Evolutionary conservation across 2,797 vertebrate genomes (phyloP), one percentile per base, ranked within the genome.

Genomic region (Phoxinus dragarum): DNA sequence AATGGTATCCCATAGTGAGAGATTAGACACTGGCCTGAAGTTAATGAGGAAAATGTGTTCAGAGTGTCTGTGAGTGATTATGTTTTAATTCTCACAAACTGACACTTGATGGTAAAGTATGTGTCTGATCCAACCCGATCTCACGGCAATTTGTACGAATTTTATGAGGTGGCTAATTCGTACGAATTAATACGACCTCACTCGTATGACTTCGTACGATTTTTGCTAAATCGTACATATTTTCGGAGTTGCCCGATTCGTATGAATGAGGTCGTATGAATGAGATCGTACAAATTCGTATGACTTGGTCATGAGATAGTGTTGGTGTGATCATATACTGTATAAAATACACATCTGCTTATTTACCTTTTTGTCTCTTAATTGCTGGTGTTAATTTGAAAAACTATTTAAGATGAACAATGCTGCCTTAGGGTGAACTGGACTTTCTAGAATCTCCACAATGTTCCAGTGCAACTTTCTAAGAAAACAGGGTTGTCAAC

Each of bases 21-120:
- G 61, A 78, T 69, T 49, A 49, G 16, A 54, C 17, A 76, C 56
- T 71, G 74, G 5, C 14, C 19, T 82, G 6, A 67, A 0, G 21
- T 47, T 88, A 87, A 84, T 82, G 36, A 87, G 61, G 80, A 75
- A 27, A 71, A 66, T 87, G 77, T 44, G 38, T 12, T 42, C 9
- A 27, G 52, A 44, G 21, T 84, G 21, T 84, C 59, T 40, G n/a
- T 34, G 17, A 82, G 21, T 59, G 54, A 36, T 79, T 72, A 75
- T 66, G 23, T 56, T 69, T 71, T 42, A 56, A 71, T 40, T 42
- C 12, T 42, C 44, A 52, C 64, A 36, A 80, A 10, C 27, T 34
- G 44, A 52, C 47, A 52, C 14, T 44, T 64, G 9, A 44, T 64
- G 8, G 3, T 78, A 27, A 9, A 61, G 16, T n/a, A 36, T 36